These are phyloP conservation scores for Mionectes olivaceus DNA, from an alignment of 2,797 vertebrate species.

Conservation along the genomic window DNA sequence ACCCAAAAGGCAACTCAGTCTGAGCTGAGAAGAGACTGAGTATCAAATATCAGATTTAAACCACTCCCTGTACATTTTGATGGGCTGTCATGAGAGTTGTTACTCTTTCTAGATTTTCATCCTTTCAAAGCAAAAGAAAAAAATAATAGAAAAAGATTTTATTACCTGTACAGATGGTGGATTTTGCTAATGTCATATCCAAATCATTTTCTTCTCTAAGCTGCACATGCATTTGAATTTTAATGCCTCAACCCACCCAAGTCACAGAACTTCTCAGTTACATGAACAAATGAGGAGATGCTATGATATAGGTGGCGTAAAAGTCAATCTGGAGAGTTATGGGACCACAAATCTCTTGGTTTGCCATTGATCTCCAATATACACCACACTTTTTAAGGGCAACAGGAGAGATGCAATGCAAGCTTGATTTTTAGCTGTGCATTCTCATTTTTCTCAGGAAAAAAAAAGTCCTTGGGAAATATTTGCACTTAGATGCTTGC, in stretches of 20 bases:
- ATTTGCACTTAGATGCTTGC: neutral
- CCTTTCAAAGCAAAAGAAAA: neutral
- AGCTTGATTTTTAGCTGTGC: neutral
- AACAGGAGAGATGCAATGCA: neutral
- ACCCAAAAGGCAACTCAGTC: neutral
- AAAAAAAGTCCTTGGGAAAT: constrained; percentile 30
- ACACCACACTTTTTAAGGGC: neutral
- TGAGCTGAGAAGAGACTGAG: neutral
- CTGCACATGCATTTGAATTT: neutral
- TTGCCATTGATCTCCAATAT: neutral
- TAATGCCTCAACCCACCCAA: neutral
- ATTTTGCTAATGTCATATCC: constrained; percentile 5
- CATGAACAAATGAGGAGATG: neutral
- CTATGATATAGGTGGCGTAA: neutral
- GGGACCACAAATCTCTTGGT: neutral
- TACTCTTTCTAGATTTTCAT: neutral
- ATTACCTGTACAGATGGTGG: constrained; percentile 41
- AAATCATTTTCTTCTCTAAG: constrained; percentile 35
- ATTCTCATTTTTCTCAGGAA: constrained; percentile 6
- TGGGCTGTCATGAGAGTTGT: neutral
- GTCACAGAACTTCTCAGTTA: neutral
- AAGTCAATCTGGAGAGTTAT: neutral
- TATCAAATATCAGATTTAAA: neutral
- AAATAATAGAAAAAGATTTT: neutral
- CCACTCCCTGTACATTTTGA: neutral